These are phyloP conservation scores for Ploceus nigricollis DNA, from an alignment of 2,113 vertebrate species.

Conservation along the genomic window DNA sequence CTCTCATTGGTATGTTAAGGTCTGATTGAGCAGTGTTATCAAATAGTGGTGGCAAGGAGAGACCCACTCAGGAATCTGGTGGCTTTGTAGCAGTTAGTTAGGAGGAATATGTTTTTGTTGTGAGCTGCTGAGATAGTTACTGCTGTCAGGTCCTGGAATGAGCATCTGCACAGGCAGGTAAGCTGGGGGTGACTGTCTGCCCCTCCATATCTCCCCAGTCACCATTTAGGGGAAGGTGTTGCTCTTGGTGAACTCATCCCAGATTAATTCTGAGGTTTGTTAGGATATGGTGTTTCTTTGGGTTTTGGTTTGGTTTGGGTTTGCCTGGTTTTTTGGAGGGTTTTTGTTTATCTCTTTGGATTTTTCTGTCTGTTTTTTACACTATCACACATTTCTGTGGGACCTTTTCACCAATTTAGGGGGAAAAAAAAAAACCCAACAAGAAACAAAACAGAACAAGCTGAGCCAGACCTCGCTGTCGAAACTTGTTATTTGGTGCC, in stretches of 20 bases:
- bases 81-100: background rate
- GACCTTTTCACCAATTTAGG: background rate
- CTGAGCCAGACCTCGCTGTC: fast-evolving
- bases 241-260: background rate
- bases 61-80: background rate
- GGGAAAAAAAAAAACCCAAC: no score
- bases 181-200: background rate
- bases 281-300: background rate
- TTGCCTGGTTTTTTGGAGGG: background rate
- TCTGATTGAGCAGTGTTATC: fast-evolving
- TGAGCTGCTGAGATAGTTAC: background rate
- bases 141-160: background rate
- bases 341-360: background rate
- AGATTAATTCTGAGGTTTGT: background rate
- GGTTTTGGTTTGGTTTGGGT: background rate
- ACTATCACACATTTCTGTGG: background rate
- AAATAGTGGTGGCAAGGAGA: background rate
- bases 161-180: background rate
- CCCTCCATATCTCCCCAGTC: no score
- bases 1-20: fast-evolving
- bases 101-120: background rate
- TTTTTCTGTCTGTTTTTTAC: background rate
- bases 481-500: constrained; percentile 63
- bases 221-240: fast-evolving
- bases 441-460: no score